Base-by-base conservation (phyloP, 64 coral and sea anemone species). In the Porites lutea region DNA sequence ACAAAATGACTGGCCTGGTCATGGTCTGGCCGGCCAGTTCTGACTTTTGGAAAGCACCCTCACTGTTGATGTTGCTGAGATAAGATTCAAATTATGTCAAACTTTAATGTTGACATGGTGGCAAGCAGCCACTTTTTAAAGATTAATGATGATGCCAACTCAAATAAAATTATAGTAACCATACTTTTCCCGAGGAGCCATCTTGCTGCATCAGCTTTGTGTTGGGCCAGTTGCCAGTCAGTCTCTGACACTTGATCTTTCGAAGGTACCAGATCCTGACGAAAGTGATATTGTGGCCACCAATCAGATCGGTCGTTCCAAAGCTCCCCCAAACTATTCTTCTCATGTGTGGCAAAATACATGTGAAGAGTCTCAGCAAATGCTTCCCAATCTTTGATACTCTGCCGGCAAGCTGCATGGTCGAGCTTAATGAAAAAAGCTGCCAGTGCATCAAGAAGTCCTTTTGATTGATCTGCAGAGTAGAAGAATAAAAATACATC, bases 201-300 rank as follows among this genome's bases (percentile, higher is more conserved):
- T 15, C 49, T 78, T 49, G 93, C 96, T 74, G 89, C 90, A 18
- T 79, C 83, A 6, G 86, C 87, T 71, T 95, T 95, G 48, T 89
- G 50, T 57, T 52, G 72, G 50, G 89, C 20, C 59, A 87, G 65
- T 11, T 48, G 57, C 76, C 78, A 82, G 3, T 91, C 89, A 18
- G 52, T 27, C 75, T 74, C 78, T 23, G 78, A 79, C 12, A 71
- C 72, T 3, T 63, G 18, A 70, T 89, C 8, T 54, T 44, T 79
- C 37, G 52, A 52, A 11, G 80, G 48, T 43, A 94, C 21, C 15
- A 74, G 50, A 71, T 87, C 57, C 50, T 23, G 50, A 90, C 80
- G 71, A 63, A 98, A 98, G 77, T 98, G 97, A 79, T 93, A 98
- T 0, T 58, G 49, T 64, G 94, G 94, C 97, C 97, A 98, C 97